phyloP scores from a whole-genome alignment of 2,113 vertebrate genomes.

The Ariopsis seemanni region DNA sequence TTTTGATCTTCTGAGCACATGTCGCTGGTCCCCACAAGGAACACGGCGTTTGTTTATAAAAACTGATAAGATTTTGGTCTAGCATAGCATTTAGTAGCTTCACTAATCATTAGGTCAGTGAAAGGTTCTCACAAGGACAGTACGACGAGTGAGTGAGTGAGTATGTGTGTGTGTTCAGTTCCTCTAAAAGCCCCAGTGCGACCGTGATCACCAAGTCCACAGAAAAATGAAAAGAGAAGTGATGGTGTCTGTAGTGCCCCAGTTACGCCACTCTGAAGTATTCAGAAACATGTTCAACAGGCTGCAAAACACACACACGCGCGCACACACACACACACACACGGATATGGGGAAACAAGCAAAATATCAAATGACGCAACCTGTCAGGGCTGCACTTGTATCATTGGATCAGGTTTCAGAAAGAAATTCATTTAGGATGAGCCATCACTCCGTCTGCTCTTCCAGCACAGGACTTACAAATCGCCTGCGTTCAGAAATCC shows the following conservation, averaged over 20 bases:
- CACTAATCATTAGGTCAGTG: not conserved
- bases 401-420: not conserved
- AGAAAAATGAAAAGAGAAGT: not conserved
- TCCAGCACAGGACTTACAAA: not conserved
- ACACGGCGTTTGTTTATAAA: not conserved
- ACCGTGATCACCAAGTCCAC: not conserved
- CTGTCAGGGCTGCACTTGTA: not conserved
- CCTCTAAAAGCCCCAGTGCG: not conserved
- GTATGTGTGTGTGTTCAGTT: not conserved
- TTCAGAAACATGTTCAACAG: not conserved
- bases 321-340: not conserved
- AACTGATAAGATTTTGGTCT: not conserved
- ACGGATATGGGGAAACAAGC: constrained; percentile 2
- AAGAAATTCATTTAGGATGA: not conserved
- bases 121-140: not conserved
- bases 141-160: not conserved
- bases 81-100: not conserved
- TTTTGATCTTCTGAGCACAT: not conserved
- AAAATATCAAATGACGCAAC: not conserved
- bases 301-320: not conserved
- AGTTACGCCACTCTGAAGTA: not conserved
- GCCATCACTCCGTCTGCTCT: not conserved
- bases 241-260: not conserved
- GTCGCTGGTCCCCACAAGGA: not conserved
- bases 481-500: not conserved